phyloP scores from a whole-genome alignment of 2,113 vertebrate genomes.

The Aspidoscelis tigris region DNA sequence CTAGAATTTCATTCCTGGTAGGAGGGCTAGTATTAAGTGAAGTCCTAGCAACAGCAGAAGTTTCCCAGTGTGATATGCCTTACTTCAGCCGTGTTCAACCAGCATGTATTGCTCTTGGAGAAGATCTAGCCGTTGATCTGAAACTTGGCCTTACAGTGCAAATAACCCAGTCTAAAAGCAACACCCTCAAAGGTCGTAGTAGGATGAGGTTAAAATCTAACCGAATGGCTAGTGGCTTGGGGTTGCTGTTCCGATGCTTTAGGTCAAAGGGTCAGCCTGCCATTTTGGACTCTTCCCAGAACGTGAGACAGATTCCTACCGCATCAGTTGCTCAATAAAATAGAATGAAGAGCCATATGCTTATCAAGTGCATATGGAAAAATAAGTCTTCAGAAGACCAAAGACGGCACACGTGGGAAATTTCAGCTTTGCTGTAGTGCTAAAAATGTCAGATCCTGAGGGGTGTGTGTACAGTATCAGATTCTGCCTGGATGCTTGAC shows the following conservation, averaged over 20 bases:
- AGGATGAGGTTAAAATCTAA: too few relatives aligned
- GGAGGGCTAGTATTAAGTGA: slow-evolving; percentile 18
- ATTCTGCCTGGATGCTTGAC: not conserved
- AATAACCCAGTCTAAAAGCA: too few relatives aligned
- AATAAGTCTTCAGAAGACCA: too few relatives aligned
- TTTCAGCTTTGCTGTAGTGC: too few relatives aligned
- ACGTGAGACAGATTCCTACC: not conserved
- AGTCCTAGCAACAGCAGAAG: not conserved
- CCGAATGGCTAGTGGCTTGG: not conserved
- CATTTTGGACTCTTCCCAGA: not conserved
- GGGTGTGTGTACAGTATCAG: not conserved
- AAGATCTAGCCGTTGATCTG: not conserved
- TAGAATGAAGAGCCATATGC: too few relatives aligned
- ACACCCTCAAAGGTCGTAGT: too few relatives aligned
- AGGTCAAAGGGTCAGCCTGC: not conserved
- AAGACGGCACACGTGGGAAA: too few relatives aligned
- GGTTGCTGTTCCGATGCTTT: not conserved
- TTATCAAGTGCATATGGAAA: too few relatives aligned
- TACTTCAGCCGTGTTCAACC: slow-evolving; percentile 3
- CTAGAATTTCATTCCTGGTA: slow-evolving; percentile 1
- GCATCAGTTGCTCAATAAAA: too few relatives aligned
- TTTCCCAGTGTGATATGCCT: not conserved
- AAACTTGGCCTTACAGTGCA: too few relatives aligned
- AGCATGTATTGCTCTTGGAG: not conserved
- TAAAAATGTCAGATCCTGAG: not conserved